These are phyloP conservation scores for Ageneiosus marmoratus DNA, from an alignment of 2,113 vertebrate genomes.

Conservation along the genomic window DNA sequence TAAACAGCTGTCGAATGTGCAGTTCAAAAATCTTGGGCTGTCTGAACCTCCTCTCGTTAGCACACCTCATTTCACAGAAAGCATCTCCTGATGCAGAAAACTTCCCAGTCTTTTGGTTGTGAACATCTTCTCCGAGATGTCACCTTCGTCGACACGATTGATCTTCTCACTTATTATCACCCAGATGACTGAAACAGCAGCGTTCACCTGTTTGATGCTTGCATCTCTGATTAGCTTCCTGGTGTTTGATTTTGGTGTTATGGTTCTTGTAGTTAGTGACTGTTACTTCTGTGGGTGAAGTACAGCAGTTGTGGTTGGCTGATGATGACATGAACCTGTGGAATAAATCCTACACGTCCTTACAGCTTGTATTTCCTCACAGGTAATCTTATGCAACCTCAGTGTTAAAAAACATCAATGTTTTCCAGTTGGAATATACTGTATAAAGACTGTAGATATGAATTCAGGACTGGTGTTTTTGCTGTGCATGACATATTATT, in stretches of 20 bases:
- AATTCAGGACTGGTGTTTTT: too few relatives aligned
- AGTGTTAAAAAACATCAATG: too few relatives aligned
- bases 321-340: constrained; percentile 10
- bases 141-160: constrained; percentile 37
- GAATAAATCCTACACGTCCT: constrained; percentile 17
- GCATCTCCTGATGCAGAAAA: constrained; percentile 17
- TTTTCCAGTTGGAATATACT: too few relatives aligned
- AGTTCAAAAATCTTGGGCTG: constrained; percentile 27
- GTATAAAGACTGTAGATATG: too few relatives aligned
- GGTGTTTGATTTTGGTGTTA: constrained; percentile 5
- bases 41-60: constrained; percentile 42
- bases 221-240: neutral
- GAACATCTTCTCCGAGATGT: neutral
- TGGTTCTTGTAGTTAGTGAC: neutral
- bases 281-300: constrained; percentile 20
- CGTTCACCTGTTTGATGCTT: constrained; percentile 19
- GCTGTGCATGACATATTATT: too few relatives aligned
- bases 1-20: constrained; percentile 25
- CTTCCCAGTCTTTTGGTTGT: neutral
- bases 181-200: constrained; percentile 11
- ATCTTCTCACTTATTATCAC: constrained; percentile 53
- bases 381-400: neutral
- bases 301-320: constrained; percentile 25
- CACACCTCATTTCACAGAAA: constrained; percentile 44
- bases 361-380: constrained; percentile 1